Evolutionary conservation across 2,797 vertebrate genomes (phyloP).

Genomic region (Anisognathus igniventris): DNA sequence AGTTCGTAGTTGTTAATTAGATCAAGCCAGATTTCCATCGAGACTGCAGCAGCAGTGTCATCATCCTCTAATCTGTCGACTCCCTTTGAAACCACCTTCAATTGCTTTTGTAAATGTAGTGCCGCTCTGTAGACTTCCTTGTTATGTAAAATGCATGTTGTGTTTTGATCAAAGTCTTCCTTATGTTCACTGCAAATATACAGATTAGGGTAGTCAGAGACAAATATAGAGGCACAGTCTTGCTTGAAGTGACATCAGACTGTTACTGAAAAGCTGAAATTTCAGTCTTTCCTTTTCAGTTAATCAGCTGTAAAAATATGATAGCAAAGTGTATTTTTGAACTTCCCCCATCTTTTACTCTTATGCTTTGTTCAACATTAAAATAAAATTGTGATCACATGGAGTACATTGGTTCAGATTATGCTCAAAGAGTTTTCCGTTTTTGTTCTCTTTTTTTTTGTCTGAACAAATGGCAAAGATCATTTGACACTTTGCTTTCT

Average conservation of each 20-base stretch:
- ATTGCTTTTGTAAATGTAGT: conserved; percentile 63
- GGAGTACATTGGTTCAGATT: background rate
- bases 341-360: background rate
- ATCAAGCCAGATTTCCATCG: conserved; percentile 56
- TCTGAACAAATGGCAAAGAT: conserved; percentile 1
- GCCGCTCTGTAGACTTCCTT: conserved; percentile 53
- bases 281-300: background rate
- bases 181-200: conserved; percentile 42
- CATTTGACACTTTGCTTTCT: background rate
- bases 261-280: conserved; percentile 27
- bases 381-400: background rate
- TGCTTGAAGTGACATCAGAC: conserved; percentile 20
- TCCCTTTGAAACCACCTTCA: conserved; percentile 63
- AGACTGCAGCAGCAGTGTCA: conserved; percentile 54
- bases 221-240: background rate
- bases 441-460: background rate
- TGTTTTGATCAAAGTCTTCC: conserved; percentile 66
- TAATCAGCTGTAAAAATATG: background rate
- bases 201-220: conserved; percentile 48
- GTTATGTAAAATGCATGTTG: conserved; percentile 65
- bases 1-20: conserved; percentile 57
- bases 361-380: background rate
- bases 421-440: background rate
- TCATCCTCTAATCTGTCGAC: conserved; percentile 65
- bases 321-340: background rate